Evolutionary conservation across 2,888 invertebrate species (phyloP).

Genomic region (Penaeus monodon): DNA sequence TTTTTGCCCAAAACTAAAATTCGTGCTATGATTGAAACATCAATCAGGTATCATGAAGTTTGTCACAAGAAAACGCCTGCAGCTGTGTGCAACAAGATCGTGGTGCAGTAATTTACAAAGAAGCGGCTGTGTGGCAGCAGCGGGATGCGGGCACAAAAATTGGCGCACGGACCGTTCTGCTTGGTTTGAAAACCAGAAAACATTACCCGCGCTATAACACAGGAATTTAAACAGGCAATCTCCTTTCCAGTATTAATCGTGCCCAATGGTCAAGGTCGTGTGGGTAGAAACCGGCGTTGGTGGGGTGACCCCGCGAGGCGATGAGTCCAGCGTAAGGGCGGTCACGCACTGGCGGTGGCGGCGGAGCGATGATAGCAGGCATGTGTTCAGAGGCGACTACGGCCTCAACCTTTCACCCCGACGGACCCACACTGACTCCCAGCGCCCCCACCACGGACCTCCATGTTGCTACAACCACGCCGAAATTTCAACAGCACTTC

Average conservation of each 20-base stretch:
- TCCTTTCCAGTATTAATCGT: too few relatives aligned
- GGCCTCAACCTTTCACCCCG: constrained; percentile 51
- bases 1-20: too few relatives aligned
- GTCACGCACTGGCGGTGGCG: constrained; percentile 29
- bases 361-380: constrained; percentile 17
- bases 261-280: too few relatives aligned
- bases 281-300: neutral
- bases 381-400: constrained; percentile 33
- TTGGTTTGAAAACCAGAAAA: neutral
- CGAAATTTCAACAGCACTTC: constrained; percentile 64
- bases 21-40: too few relatives aligned
- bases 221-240: neutral
- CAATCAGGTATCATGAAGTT: too few relatives aligned
- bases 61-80: too few relatives aligned
- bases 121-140: too few relatives aligned
- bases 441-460: constrained; percentile 54
- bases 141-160: too few relatives aligned
- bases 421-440: constrained; percentile 59
- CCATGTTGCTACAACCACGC: constrained; percentile 64
- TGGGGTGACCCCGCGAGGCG: constrained; percentile 6
- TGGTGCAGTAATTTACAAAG: too few relatives aligned
- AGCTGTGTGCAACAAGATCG: too few relatives aligned
- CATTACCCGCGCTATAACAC: neutral
- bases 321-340: constrained; percentile 1
- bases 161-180: too few relatives aligned